Conservation (phyloP, 2,797 vertebrate genomes). For the Onychomys arenicola region DNA sequence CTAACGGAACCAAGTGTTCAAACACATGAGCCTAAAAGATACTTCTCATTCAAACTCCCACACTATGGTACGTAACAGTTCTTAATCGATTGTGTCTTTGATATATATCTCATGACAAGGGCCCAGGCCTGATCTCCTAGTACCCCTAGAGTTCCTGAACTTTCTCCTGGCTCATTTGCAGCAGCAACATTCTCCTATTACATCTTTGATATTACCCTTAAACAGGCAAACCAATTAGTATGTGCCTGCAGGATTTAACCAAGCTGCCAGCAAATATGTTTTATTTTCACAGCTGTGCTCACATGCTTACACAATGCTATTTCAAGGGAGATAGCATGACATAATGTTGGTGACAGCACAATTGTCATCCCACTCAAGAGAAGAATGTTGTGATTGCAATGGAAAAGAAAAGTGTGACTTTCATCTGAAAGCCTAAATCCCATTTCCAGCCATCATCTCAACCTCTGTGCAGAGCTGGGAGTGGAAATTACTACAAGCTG, state of each 20-base stretch:
- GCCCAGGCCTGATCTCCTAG: not conserved
- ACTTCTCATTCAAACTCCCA: not conserved
- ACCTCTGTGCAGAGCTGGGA: conserved; percentile 78
- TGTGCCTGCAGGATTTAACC: conserved; percentile 70
- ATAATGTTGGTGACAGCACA: conserved; percentile 85
- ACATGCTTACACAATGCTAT: conserved; percentile 72
- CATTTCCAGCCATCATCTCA: conserved; percentile 81
- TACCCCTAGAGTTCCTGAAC: not conserved
- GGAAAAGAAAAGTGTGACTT: conserved; percentile 83
- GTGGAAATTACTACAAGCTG: conserved; percentile 87
- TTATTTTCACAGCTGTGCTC: conserved; percentile 87
- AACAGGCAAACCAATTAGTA: conserved; percentile 53
- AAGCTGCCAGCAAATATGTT: conserved; percentile 66
- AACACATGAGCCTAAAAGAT: not conserved
- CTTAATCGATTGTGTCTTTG: not conserved
- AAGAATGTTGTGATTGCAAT: conserved; percentile 84
- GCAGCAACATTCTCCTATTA: conserved; percentile 14
- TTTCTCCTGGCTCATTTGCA: not conserved
- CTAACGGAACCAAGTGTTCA: not conserved
- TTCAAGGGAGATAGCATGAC: conserved; percentile 81
- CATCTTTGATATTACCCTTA: conserved; percentile 58
- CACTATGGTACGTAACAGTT: not conserved
- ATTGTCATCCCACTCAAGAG: conserved; percentile 85
- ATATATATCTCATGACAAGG: not conserved
- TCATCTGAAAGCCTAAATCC: conserved; percentile 80